Percentiles rank a stretch among this genome's conserved stretches.
These are phyloP conservation scores for Cotesia typhae DNA, from an alignment of 1,140 invertebrate genomes.

Conservation along the genomic window DNA sequence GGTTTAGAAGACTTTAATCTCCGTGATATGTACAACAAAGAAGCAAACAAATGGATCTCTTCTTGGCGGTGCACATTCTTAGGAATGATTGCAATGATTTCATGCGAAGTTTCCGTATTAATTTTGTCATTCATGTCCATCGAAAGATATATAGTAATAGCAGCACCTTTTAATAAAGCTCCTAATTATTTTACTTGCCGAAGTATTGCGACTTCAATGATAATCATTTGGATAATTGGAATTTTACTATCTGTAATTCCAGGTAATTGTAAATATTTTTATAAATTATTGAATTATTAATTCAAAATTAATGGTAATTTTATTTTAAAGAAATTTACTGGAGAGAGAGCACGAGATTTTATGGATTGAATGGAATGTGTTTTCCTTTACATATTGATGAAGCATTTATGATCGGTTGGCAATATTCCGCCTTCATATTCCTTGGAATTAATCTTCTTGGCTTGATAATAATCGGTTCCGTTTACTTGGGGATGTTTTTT, in stretches of 20 bases:
- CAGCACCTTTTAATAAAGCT: conserved; percentile 70
- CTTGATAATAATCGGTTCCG: conserved; percentile 72
- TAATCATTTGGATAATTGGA: conserved; percentile 73
- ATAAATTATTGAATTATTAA: background rate
- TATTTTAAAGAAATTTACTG: conserved; percentile 68
- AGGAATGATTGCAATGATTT: conserved; percentile 75
- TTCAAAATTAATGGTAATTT: background rate
- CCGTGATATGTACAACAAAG: conserved; percentile 71
- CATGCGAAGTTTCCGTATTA: conserved; percentile 78
- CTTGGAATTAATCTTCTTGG: conserved; percentile 73
- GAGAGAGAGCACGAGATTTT: conserved; percentile 73
- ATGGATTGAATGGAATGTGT: conserved; percentile 77
- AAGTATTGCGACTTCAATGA: conserved; percentile 67
- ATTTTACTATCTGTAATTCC: conserved; percentile 74
- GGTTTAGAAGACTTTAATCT: conserved; percentile 74
- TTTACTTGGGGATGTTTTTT: conserved; percentile 73
- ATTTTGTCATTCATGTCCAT: conserved; percentile 81
- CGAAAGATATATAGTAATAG: conserved; percentile 78
- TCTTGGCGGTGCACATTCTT: conserved; percentile 73
- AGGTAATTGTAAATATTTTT: conserved; percentile 53
- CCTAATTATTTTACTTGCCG: conserved; percentile 68
- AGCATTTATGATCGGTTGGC: conserved; percentile 75
- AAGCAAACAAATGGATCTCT: conserved; percentile 74
- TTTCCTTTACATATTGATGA: conserved; percentile 80
- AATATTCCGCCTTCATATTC: conserved; percentile 79